Base-by-base conservation (phyloP, 2,113 vertebrate genomes). In the Hippocampus comes region DNA sequence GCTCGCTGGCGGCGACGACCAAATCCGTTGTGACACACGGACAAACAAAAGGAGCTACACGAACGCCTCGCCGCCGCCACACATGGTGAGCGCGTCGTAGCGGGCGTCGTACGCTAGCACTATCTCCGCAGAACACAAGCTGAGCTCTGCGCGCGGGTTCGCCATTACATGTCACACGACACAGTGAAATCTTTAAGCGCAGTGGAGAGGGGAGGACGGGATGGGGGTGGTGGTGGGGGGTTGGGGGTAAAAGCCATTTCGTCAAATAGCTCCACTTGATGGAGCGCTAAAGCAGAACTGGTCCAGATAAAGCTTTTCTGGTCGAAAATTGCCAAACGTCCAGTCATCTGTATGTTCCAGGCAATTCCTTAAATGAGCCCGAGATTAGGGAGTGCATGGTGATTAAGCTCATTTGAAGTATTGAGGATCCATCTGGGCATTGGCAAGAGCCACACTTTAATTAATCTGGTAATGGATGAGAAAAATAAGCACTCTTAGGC, bases 381-480 rank as follows among this genome's bases (percentile, higher is more conserved):
- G 77, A 89, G 91, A 92, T 93, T 92, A 93, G 86, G 89, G 87
- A 87, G 86, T 82, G 82, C 88, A 87, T 82, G 88, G 90, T 88
- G 90, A 93, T 92, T 92, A 91, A 90, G 90, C 90, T 91, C 86
- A 91, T 92, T 90, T 90, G 86, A 91, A 92, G 88, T 91, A 90
- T 88, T 88, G 90, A 91, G 84, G 81, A 88, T 87, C 91, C 86
- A 87, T 89, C 89, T 92, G 92, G 89, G 88, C 90, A 90, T 87
- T 91, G 84, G 90, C 86, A 88, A 89, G 85, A 89, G 86, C 88
- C 84, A 86, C 80, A 84, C 86, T 92, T 92, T 91, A 92, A 93
- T 93, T 93, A 92, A 93, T 93, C 91, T 88, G 79, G 77, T 92
- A 91, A 92, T 89, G 87, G 92, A 90, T 86, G 89, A 89, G 84